Conservation (phyloP, 2,113 vertebrate species). For the Xenopus borealis region DNA sequence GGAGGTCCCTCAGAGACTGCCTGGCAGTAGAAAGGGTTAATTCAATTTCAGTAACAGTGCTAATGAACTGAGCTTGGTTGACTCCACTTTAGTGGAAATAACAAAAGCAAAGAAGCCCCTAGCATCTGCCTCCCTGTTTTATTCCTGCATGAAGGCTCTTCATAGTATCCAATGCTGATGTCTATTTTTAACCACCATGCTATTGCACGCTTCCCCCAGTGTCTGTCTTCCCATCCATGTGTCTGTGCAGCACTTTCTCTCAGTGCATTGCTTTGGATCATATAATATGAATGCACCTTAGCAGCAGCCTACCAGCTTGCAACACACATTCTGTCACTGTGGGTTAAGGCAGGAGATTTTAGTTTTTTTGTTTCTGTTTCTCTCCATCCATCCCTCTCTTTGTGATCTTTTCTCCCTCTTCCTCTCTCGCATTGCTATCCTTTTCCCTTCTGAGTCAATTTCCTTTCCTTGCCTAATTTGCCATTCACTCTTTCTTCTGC, state of each 20-base stretch:
- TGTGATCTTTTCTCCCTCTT: background rate
- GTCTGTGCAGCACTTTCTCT: constrained; percentile 35
- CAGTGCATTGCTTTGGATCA: constrained; percentile 17
- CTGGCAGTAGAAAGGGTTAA: background rate
- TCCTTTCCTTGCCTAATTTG: constrained; percentile 2
- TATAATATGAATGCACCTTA: constrained; percentile 36
- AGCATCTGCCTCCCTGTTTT: background rate
- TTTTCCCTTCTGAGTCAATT: background rate
- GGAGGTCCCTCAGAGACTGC: too few relatives aligned
- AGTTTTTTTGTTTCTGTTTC: constrained; percentile 8
- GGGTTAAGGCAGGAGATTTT: constrained; percentile 31
- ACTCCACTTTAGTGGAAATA: background rate
- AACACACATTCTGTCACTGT: constrained; percentile 33
- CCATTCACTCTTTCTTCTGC: constrained; percentile 20
- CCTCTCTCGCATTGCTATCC: background rate
- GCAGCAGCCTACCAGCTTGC: constrained; percentile 31
- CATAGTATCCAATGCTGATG: constrained; percentile 3
- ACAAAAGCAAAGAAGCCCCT: background rate
- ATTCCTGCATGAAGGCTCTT: background rate
- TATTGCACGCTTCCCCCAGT: constrained; percentile 2
- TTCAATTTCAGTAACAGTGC: background rate
- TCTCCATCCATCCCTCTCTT: background rate
- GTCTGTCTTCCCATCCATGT: constrained; percentile 30
- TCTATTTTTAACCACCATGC: constrained; percentile 29
- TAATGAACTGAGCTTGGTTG: background rate